phyloP scores from a whole-genome alignment of 1,140 invertebrate genomes.

The Steinernema feltiae region DNA sequence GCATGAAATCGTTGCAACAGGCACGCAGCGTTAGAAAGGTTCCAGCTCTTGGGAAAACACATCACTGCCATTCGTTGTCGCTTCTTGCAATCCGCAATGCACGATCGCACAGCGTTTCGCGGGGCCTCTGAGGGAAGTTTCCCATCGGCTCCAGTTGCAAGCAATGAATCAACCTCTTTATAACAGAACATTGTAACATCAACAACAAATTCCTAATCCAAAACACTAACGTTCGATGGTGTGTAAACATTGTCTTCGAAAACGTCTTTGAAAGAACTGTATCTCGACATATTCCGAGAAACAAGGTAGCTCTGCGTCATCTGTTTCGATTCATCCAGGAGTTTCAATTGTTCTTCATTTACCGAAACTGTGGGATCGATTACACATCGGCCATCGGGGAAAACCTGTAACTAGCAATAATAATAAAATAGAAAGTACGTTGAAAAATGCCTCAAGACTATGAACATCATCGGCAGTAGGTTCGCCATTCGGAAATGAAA shows the following conservation, averaged over 20 bases:
- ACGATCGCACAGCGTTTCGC: too few species aligned
- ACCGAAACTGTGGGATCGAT: conserved; percentile 32
- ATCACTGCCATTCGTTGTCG: too few species aligned
- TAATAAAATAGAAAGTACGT: neutral
- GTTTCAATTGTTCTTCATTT: conserved; percentile 24
- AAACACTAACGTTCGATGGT: conserved; percentile 45
- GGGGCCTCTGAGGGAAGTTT: too few species aligned
- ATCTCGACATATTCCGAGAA: conserved; percentile 29
- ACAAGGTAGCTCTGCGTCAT: conserved; percentile 39
- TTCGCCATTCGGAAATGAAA: conserved; percentile 53
- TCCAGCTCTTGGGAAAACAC: too few species aligned
- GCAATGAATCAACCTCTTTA: conserved; percentile 12
- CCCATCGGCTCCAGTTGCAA: too few species aligned
- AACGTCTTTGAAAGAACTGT: conserved; percentile 43
- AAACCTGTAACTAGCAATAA: conserved; percentile 22
- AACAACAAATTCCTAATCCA: conserved; percentile 28
- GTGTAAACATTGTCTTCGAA: conserved; percentile 54
- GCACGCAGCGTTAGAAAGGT: too few species aligned
- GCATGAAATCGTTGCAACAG: too few species aligned
- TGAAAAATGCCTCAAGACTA: conserved; percentile 19
- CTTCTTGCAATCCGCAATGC: too few species aligned
- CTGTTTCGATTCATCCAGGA: conserved; percentile 47
- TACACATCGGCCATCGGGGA: conserved; percentile 43
- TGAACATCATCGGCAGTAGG: conserved; percentile 45
- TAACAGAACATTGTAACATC: conserved; percentile 18